Percentiles rank a stretch among this genome's conserved stretches.
phyloP scores from a whole-genome alignment of 1,140 invertebrate species.

The Trichoplusia ni region DNA sequence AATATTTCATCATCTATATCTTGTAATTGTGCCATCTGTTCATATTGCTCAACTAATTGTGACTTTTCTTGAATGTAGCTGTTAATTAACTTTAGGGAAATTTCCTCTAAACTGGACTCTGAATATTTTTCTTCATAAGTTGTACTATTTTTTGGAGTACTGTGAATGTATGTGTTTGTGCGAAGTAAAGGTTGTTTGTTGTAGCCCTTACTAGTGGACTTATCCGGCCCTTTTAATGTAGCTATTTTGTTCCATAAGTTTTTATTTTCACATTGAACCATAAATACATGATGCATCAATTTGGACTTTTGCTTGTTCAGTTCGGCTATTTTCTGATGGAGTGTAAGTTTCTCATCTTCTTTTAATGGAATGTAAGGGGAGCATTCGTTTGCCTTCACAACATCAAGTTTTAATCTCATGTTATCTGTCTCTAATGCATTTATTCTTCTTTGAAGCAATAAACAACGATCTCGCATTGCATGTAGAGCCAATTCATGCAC shows the following conservation, averaged over 20 bases:
- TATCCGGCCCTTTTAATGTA: constrained; percentile 77
- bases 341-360: constrained; percentile 72
- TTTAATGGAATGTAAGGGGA: constrained; percentile 60
- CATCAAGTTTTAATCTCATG: constrained; percentile 83
- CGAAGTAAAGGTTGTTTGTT: constrained; percentile 77
- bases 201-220: constrained; percentile 77
- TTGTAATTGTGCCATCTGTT: constrained; percentile 84
- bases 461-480: constrained; percentile 90
- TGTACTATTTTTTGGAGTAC: constrained; percentile 81
- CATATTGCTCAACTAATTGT: constrained; percentile 86
- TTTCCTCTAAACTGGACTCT: constrained; percentile 88
- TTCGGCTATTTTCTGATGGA: constrained; percentile 84
- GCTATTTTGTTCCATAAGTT: constrained; percentile 89
- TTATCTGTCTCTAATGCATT: constrained; percentile 88
- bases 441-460: constrained; percentile 86
- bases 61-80: constrained; percentile 86
- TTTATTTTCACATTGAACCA: constrained; percentile 91
- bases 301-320: constrained; percentile 88
- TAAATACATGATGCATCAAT: constrained; percentile 87
- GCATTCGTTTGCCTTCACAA: constrained; percentile 62
- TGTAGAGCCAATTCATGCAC: constrained; percentile 89
- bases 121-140: constrained; percentile 78
- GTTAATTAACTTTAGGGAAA: constrained; percentile 87
- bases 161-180: constrained; percentile 85
- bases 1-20: constrained; percentile 76